phyloP scores from a whole-genome alignment of 2,113 vertebrate genomes.

The Tragelaphus imberbis region DNA sequence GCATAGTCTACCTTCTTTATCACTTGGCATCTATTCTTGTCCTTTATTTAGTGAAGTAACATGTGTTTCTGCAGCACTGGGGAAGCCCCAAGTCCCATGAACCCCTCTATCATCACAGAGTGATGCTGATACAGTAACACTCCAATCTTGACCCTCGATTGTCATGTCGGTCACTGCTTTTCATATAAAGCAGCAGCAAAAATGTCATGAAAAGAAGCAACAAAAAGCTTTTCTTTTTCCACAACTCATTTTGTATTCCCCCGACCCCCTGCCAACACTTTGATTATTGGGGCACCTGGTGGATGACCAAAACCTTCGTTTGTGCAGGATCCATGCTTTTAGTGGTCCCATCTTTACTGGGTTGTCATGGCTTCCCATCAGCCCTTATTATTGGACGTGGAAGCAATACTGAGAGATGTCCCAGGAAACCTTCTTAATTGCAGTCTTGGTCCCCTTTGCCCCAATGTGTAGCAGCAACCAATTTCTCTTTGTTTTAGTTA shows the following conservation, averaged over 20 bases:
- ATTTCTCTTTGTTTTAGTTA: background rate
- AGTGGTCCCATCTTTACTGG: background rate
- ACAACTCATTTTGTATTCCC: background rate
- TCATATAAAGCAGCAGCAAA: background rate
- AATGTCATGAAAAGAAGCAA: background rate
- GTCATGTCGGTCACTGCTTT: background rate
- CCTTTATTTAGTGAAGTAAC: background rate
- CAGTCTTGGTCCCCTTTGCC: background rate
- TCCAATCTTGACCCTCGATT: too few species aligned
- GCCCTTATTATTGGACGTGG: background rate
- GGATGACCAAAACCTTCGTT: background rate
- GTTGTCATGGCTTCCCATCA: background rate
- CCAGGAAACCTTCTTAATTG: background rate
- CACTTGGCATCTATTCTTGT: background rate
- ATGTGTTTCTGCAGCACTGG: background rate
- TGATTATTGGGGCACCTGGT: background rate
- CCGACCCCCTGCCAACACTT: background rate
- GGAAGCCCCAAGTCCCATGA: background rate
- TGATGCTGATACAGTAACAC: background rate
- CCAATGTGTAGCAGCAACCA: background rate
- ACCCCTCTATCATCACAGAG: too few species aligned
- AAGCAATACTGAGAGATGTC: background rate
- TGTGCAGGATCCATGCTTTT: background rate
- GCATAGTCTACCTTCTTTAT: background rate
- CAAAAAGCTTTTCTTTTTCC: background rate